Conservation (phyloP, 1,140 invertebrate species). For the Microplitis demolitor region DNA sequence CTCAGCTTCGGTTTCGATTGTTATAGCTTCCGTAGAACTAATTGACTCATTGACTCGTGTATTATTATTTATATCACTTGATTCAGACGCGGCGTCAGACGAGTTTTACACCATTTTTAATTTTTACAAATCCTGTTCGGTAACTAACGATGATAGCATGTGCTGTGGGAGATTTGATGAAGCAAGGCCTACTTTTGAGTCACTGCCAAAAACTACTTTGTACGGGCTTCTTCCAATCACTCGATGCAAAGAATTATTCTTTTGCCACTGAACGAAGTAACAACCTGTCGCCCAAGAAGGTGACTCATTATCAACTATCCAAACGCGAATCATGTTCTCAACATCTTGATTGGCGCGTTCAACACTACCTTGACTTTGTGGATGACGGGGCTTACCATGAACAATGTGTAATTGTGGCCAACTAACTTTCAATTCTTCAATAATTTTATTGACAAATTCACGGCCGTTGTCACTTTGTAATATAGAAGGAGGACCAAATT, state of each 20-base stretch:
- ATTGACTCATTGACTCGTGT: too few relatives aligned
- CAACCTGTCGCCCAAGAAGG: constrained; percentile 40
- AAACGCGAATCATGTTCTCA: constrained; percentile 45
- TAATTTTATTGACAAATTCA: constrained; percentile 34
- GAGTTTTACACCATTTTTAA: too few relatives aligned
- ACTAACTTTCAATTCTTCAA: constrained; percentile 33
- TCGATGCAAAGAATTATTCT: constrained; percentile 36
- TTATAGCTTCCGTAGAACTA: too few relatives aligned
- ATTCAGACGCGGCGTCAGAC: too few relatives aligned
- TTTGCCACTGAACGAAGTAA: constrained; percentile 41
- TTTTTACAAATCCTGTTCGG: too few relatives aligned
- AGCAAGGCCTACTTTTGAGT: too few relatives aligned
- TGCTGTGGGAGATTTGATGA: too few relatives aligned
- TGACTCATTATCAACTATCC: constrained; percentile 39
- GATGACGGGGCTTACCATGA: constrained; percentile 43
- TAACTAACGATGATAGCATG: too few relatives aligned
- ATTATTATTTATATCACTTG: too few relatives aligned
- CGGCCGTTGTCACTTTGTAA: constrained; percentile 36
- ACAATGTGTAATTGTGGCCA: constrained; percentile 49
- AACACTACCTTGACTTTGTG: constrained; percentile 45
- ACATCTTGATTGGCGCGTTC: constrained; percentile 52
- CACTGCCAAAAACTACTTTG: not conserved
- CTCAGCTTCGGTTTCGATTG: too few relatives aligned
- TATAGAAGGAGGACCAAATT: constrained; percentile 36
- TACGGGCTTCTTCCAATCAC: not conserved